A percentile compares a stretch with the other conserved stretches of the same genome.
These are phyloP conservation scores for Limnephilus marmoratus DNA, from an alignment of 2,888 invertebrate genomes.

Conservation along the genomic window DNA sequence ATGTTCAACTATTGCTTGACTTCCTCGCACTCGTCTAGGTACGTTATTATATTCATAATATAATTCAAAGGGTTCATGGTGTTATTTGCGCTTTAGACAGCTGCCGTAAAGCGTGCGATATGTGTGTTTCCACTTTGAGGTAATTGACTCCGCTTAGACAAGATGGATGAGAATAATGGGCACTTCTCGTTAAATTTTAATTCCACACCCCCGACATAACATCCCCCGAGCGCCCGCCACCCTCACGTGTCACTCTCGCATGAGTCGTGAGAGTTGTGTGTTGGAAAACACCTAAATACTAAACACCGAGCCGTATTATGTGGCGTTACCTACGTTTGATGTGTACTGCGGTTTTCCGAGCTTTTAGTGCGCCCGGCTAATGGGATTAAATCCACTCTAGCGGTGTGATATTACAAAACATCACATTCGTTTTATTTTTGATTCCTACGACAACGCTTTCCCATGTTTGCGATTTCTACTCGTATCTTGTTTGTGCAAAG, in stretches of 20 bases:
- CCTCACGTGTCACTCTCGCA: not conserved
- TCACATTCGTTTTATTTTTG: not conserved
- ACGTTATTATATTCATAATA: not conserved
- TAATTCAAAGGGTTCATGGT: not conserved
- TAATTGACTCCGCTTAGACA: conserved; percentile 35
- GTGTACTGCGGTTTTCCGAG: not conserved
- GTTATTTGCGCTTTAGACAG: not conserved
- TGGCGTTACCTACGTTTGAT: not conserved
- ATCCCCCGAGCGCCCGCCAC: not conserved
- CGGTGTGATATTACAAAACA: not conserved
- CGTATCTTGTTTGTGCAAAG: too few species aligned
- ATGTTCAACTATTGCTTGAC: too few species aligned
- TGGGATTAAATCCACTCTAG: not conserved
- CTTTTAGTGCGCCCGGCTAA: not conserved
- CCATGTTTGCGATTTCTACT: not conserved
- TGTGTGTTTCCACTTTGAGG: conserved; percentile 25
- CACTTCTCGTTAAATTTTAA: conserved; percentile 47
- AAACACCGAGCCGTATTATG: not conserved
- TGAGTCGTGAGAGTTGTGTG: not conserved
- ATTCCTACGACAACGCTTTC: not conserved
- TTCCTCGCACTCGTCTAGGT: not conserved
- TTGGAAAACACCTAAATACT: not conserved
- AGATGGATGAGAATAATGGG: conserved; percentile 37
- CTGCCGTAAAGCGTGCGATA: not conserved
- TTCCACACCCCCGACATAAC: conserved; percentile 16